Conservation (phyloP, 2,888 invertebrate species). For the Ophion ellenae region DNA sequence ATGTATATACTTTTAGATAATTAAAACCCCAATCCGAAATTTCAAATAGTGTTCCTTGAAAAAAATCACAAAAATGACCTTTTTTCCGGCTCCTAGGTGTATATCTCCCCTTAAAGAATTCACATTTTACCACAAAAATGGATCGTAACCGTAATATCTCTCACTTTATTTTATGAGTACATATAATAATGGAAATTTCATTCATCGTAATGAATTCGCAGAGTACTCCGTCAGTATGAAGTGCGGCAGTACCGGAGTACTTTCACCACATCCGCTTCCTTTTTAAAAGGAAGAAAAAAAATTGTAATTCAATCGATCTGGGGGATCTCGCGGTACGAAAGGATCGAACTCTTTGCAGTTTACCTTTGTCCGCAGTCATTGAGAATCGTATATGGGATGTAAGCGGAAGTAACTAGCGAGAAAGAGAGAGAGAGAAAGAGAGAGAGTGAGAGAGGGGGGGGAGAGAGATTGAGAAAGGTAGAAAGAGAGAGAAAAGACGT, state of each 20-base stretch:
- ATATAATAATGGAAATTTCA: slow-evolving; percentile 15
- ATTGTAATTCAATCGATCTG: slow-evolving; percentile 74
- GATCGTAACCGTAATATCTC: neutral
- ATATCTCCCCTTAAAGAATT: neutral
- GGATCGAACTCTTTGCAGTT: slow-evolving; percentile 59
- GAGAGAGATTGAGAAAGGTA: slow-evolving; percentile 51
- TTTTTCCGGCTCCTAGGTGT: too few species aligned
- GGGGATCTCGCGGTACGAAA: slow-evolving; percentile 61
- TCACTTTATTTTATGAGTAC: neutral
- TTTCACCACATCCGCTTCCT: slow-evolving; percentile 61
- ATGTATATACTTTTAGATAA: too few species aligned
- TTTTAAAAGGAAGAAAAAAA: slow-evolving; percentile 51
- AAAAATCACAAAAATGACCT: too few species aligned
- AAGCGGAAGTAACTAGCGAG: slow-evolving; percentile 13
- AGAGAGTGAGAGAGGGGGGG: slow-evolving; percentile 57
- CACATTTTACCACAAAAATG: neutral
- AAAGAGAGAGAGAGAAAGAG: slow-evolving; percentile 59
- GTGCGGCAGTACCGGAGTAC: slow-evolving; percentile 51
- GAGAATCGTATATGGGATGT: slow-evolving; percentile 29
- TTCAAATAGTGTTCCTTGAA: too few species aligned
- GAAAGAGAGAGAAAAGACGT: slow-evolving; percentile 48
- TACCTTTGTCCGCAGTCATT: slow-evolving; percentile 63
- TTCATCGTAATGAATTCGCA: slow-evolving; percentile 13
- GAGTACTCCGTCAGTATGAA: slow-evolving; percentile 14
- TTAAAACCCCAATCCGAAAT: too few species aligned